phyloP scores from a whole-genome alignment of 2,888 invertebrate genomes.

The Pachymerium ferrugineum region DNA sequence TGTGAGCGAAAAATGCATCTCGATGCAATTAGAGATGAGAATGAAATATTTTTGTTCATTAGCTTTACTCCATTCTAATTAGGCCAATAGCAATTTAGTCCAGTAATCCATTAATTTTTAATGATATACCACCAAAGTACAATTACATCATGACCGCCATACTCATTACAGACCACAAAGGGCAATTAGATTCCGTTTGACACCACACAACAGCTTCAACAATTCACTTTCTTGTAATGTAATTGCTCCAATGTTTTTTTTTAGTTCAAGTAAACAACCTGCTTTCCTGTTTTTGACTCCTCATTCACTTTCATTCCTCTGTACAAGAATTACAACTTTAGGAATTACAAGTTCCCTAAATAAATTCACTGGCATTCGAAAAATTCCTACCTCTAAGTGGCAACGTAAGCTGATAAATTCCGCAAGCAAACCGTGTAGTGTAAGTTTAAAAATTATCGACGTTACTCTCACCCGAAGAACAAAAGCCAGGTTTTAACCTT shows the following conservation, averaged over 20 bases:
- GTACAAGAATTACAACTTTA: no score
- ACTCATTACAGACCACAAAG: background rate
- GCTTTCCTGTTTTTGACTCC: no score
- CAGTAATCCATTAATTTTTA: background rate
- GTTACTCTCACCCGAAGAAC: no score
- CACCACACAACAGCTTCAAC: background rate
- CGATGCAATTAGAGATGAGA: background rate
- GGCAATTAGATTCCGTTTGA: background rate
- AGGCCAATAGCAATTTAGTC: background rate
- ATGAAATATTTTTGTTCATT: background rate
- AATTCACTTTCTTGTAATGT: background rate
- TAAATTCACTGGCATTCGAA: no score
- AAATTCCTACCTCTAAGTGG: no score
- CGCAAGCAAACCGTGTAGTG: no score
- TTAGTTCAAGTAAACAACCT: background rate
- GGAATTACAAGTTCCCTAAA: no score
- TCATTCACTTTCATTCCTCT: no score
- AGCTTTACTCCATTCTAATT: background rate
- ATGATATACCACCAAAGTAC: background rate
- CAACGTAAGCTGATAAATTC: no score
- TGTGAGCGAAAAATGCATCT: conserved; percentile 2
- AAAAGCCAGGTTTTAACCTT: background rate
- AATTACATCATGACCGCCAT: conserved; percentile 4
- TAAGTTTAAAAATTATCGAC: no score
- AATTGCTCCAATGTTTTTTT: background rate